phyloP scores from a whole-genome alignment of 35 echinoderm and acorn worm species.

The Eucidaris tribuloides region DNA sequence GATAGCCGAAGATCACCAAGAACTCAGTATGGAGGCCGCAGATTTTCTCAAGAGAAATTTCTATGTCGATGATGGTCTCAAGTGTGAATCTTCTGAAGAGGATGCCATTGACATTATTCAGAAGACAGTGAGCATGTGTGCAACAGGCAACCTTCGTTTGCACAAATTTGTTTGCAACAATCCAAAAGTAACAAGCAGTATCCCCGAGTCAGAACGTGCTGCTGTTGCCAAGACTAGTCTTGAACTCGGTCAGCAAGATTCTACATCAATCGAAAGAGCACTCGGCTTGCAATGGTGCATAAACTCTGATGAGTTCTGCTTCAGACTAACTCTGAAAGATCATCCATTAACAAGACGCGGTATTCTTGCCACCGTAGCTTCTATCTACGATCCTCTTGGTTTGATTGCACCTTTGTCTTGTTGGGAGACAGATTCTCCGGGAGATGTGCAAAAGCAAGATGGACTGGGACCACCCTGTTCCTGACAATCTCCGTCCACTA shows the following conservation, averaged over 20 bases:
- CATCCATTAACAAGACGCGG: conserved; percentile 5
- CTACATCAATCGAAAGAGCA: conserved; percentile 23
- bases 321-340: conserved; percentile 14
- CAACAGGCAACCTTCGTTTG: conserved; percentile 4
- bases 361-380: conserved; percentile 40
- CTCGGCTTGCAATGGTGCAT: conserved; percentile 48
- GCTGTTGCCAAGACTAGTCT: neutral
- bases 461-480: conserved; percentile 29
- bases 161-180: conserved; percentile 37
- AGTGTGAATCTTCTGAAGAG: neutral
- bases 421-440: conserved; percentile 42
- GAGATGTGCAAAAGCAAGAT: conserved; percentile 25
- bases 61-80: conserved; percentile 51
- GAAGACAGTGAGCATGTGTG: neutral
- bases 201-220: conserved; percentile 33
- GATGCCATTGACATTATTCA: conserved; percentile 22
- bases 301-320: conserved; percentile 33
- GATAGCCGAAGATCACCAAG: neutral
- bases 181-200: neutral
- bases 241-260: conserved; percentile 26
- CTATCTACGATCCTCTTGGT: conserved; percentile 46
- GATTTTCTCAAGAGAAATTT: conserved; percentile 27
- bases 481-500: neutral
- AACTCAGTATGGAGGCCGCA: conserved; percentile 12
- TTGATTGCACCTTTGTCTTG: conserved; percentile 18